Percentiles rank a stretch among this genome's conserved stretches.
Evolutionary conservation across 2,113 vertebrate species (phyloP).

Genomic region (Ceyx melanurus): DNA sequence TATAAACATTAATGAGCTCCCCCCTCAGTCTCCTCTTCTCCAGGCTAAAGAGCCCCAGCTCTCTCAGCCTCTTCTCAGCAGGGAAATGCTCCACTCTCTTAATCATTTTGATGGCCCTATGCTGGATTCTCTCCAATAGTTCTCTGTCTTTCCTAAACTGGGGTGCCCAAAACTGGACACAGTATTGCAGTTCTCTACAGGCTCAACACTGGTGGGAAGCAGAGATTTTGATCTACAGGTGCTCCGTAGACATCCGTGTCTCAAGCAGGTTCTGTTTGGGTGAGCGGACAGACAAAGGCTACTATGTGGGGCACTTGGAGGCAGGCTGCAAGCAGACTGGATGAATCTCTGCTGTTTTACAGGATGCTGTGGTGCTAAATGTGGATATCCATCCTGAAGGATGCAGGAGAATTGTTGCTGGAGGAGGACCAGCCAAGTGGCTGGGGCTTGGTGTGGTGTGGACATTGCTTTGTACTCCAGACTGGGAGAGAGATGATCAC

Average conservation of each 20-base stretch:
- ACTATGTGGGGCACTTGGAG: neutral
- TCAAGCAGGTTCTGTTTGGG: neutral
- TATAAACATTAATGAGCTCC: too few species aligned
- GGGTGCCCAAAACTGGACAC: too few species aligned
- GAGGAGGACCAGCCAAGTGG: fast-evolving
- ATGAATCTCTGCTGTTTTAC: neutral
- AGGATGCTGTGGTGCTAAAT: neutral
- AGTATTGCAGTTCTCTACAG: neutral
- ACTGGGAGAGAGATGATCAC: neutral
- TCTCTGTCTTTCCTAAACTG: too few species aligned
- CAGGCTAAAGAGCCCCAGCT: too few species aligned
- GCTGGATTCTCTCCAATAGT: too few species aligned
- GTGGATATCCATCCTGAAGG: neutral
- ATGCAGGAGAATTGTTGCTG: neutral
- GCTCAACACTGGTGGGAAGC: neutral
- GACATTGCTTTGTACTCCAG: neutral
- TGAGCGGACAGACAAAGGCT: neutral
- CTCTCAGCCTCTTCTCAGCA: too few species aligned
- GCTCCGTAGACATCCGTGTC: neutral
- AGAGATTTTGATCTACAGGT: neutral
- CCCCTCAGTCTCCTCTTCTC: too few species aligned
- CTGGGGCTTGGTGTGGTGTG: neutral
- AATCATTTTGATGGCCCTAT: too few species aligned
- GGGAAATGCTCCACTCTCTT: too few species aligned
- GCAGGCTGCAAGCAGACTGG: neutral